Evolutionary conservation across 2,888 invertebrate genomes (phyloP).

Genomic region (Cyrtodaria siliqua): DNA sequence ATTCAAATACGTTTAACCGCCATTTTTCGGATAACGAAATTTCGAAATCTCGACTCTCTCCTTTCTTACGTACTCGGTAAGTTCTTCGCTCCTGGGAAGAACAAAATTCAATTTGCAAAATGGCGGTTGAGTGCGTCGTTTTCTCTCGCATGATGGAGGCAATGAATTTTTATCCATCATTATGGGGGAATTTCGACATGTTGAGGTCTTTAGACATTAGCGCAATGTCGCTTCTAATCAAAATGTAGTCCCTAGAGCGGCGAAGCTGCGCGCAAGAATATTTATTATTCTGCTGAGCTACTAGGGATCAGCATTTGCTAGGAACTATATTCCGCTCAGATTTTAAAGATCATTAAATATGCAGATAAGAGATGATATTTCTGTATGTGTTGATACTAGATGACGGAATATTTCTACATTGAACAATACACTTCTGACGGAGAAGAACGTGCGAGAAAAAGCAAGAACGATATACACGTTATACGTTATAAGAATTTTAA

Average conservation of each 20-base stretch:
- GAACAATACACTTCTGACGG: not conserved
- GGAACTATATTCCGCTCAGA: constrained; percentile 23
- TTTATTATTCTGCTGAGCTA: constrained; percentile 44
- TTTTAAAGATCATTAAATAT: constrained; percentile 34
- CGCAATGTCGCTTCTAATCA: constrained; percentile 79
- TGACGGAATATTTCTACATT: too few relatives aligned
- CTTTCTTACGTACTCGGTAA: constrained; percentile 55
- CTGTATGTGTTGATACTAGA: not conserved
- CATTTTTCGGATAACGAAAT: constrained; percentile 74
- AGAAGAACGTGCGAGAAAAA: too few relatives aligned
- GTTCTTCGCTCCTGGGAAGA: constrained; percentile 68
- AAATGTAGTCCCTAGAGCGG: constrained; percentile 46
- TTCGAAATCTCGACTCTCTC: constrained; percentile 61
- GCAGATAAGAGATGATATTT: constrained; percentile 30
- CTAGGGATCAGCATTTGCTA: constrained; percentile 4
- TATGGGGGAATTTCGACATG: constrained; percentile 60
- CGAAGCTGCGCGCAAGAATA: constrained; percentile 26
- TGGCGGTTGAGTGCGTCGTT: constrained; percentile 69
- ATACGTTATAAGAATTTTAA: too few relatives aligned
- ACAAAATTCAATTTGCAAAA: constrained; percentile 80
- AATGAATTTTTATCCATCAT: constrained; percentile 71
- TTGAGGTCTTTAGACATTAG: constrained; percentile 76
- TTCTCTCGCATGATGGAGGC: constrained; percentile 56
- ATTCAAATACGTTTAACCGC: constrained; percentile 80
- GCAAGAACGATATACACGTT: too few relatives aligned